Percentiles rank a stretch among this genome's conserved stretches.
Conservation (phyloP, 2,888 invertebrate genomes). For the Eilema griseolum region DNA sequence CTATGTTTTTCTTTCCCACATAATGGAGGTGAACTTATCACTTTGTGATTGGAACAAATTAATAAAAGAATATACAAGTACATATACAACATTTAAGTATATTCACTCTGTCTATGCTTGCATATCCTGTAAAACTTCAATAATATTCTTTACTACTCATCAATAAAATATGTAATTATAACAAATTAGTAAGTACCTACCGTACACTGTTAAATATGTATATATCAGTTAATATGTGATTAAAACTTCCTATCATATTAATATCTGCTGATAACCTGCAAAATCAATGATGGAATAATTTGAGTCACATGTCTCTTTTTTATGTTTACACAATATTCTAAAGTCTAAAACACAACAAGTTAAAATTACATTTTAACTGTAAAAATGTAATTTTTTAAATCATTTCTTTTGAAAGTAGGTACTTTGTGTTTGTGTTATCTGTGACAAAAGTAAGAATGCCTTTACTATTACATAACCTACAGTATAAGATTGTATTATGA, state of each 20-base stretch:
- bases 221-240: neutral
- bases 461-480: too few species aligned
- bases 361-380: neutral
- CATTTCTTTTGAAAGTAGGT: too few species aligned
- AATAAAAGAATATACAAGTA: too few species aligned
- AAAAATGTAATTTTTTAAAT: too few species aligned
- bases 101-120: too few species aligned
- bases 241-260: neutral
- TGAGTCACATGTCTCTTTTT: neutral
- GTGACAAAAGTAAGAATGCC: neutral
- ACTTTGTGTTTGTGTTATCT: too few species aligned
- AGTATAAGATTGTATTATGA: neutral
- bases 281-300: neutral
- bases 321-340: neutral
- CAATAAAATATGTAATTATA: neutral
- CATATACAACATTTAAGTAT: too few species aligned
- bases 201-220: neutral
- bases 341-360: too few species aligned
- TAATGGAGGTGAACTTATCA: too few species aligned
- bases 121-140: too few species aligned
- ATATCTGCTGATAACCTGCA: neutral
- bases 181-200: neutral
- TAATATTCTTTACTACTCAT: neutral
- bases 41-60: too few species aligned
- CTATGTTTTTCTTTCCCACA: too few species aligned